Evolutionary conservation across 2,888 invertebrate genomes (phyloP), one percentile per base, ranked within the genome.

Genomic region (Apeira syringaria): DNA sequence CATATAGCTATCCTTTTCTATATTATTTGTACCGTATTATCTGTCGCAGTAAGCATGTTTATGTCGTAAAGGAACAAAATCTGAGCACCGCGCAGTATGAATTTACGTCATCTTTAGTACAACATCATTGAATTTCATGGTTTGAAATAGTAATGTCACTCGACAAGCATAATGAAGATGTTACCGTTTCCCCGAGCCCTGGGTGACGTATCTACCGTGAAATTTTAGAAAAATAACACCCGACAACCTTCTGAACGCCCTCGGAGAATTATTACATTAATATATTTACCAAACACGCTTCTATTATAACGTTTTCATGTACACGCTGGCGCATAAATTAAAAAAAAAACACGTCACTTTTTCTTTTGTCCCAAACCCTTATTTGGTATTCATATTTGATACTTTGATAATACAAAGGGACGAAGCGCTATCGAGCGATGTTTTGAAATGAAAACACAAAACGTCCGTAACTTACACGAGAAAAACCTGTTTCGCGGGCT

Each of bases 331-430:
- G 82, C 82, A 89, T 89, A 89, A 87, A 88, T 89, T 88, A 88
- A 89, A 87, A 72, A 81, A 74, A 87, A 72, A 81, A 74, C 77
- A 76, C 85, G 86, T 78, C 86, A 83, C 79, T 81, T 82, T 80
- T 86, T 84, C 86, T 86, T 86, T 89, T 88, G 86, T 87, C 74
- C 81, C 77, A 79, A n/a, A 81, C 88, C 89, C 88, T 88, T 84
- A 88, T 88, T 88, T 88, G 84, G 88, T 89, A 88, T 88, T 89
- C 88, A 89, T 89, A 85, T 88, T 88, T 85, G 84, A 84, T 83
- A 83, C 82, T 88, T 82, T 79, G 85, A 73, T 83, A 82, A 76
- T 77, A 89, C 86, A 89, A 89, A 85, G 84, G 83, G 81, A 77
- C 76, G 68, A 65, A 70, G 79, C 70, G 71, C 79, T 83, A 77